A percentile compares a stretch with the other conserved stretches of the same genome.
These are phyloP conservation scores for Eledone cirrhosa DNA, from an alignment of 2,888 invertebrate species.

Conservation along the genomic window DNA sequence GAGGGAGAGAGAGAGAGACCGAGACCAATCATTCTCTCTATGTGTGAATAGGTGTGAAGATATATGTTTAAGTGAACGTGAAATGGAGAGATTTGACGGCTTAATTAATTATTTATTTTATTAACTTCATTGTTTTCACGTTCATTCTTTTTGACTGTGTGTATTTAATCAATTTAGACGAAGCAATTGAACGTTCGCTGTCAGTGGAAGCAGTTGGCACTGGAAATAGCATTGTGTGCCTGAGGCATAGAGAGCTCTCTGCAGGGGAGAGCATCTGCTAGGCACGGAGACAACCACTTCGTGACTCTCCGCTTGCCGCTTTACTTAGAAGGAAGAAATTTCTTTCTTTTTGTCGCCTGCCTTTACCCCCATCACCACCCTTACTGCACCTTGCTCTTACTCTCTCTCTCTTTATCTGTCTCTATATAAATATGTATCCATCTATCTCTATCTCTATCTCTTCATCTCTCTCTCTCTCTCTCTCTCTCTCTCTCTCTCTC, in stretches of 20 bases:
- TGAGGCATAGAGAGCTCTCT: constrained; percentile 1
- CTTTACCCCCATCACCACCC: background rate
- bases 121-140: constrained; percentile 17
- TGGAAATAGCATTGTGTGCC: background rate
- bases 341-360: background rate
- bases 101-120: background rate
- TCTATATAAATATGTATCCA: background rate
- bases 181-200: constrained; percentile 17
- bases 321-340: background rate
- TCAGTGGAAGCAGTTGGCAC: background rate
- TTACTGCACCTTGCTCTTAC: background rate
- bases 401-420: background rate
- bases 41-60: no score
- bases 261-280: constrained; percentile 4
- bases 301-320: constrained; percentile 22
- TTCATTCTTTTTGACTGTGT: constrained; percentile 10
- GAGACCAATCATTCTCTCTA: no score
- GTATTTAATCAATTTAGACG: background rate
- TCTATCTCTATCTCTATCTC: background rate
- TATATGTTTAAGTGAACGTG: no score
- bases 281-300: background rate
- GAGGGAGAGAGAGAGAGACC: no score
- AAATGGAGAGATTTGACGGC: no score
- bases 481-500: background rate
- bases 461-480: background rate